phyloP scores from a whole-genome alignment of 1,140 invertebrate genomes.

The Pachypeltis micranthus region DNA sequence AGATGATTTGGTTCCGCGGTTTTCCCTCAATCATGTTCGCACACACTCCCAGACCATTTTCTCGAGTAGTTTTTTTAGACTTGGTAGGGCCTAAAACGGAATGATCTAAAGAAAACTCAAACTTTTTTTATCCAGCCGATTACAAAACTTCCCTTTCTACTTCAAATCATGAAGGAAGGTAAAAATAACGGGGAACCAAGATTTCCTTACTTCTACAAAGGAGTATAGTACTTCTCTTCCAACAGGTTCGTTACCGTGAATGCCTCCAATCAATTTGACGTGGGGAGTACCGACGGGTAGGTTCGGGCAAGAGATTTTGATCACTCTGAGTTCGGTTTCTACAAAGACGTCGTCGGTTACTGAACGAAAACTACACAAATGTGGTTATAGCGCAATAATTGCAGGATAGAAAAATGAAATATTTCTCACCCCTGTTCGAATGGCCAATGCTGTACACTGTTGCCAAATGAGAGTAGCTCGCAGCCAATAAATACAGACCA shows the following conservation, averaged over 20 bases:
- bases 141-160: neutral
- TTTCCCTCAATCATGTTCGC: too few relatives aligned
- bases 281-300: constrained; percentile 84
- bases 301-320: constrained; percentile 82
- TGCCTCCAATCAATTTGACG: constrained; percentile 83
- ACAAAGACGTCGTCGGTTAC: neutral
- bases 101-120: neutral
- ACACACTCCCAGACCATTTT: too few relatives aligned
- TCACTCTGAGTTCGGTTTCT: constrained; percentile 86
- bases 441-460: neutral
- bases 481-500: neutral
- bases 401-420: too few relatives aligned
- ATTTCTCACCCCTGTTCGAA: neutral
- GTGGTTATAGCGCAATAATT: too few relatives aligned
- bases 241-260: constrained; percentile 83
- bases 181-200: constrained; percentile 23
- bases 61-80: neutral
- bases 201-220: constrained; percentile 71
- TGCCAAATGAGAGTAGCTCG: neutral
- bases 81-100: neutral
- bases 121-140: too few relatives aligned
- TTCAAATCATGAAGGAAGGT: neutral
- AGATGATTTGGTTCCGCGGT: too few relatives aligned
- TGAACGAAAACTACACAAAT: neutral
- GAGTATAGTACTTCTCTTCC: constrained; percentile 76